Percentiles rank a stretch among this genome's conserved stretches.
These are phyloP conservation scores for Rhopalosiphum padi DNA, from an alignment of 1,140 invertebrate genomes.

Conservation along the genomic window DNA sequence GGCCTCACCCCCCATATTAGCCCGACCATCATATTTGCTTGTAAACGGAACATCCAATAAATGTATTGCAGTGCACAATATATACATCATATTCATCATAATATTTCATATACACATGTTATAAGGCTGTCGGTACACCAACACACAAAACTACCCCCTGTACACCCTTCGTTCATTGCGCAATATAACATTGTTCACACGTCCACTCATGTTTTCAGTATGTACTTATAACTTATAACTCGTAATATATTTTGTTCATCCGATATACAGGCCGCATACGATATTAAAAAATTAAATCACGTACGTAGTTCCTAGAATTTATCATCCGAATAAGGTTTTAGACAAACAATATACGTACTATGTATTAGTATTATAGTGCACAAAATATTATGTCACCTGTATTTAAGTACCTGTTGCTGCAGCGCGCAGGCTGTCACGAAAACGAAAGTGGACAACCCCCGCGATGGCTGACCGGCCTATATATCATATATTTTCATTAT, in stretches of 20 bases:
- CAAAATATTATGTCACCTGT: background rate
- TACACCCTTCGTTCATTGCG: background rate
- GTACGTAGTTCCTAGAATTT: background rate
- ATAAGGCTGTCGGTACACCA: background rate
- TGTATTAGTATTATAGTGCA: background rate
- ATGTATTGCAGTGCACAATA: background rate
- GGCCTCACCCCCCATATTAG: too few relatives aligned
- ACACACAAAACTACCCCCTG: background rate
- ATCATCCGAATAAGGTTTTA: slow-evolving; percentile 8
- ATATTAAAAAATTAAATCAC: background rate
- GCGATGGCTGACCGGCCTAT: background rate
- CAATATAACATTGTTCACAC: background rate
- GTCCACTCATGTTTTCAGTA: background rate
- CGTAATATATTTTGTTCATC: background rate
- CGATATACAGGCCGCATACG: background rate
- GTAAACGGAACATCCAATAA: background rate
- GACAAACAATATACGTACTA: background rate
- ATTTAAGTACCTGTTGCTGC: background rate
- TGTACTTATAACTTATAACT: background rate
- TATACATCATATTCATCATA: background rate
- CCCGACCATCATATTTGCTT: background rate
- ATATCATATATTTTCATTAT: background rate
- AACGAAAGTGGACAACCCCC: background rate
- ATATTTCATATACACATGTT: background rate
- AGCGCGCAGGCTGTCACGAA: background rate